Evolutionary conservation across 2,113 vertebrate species (phyloP), one percentile per base, ranked within the genome.

Genomic region (Zingel zingel): DNA sequence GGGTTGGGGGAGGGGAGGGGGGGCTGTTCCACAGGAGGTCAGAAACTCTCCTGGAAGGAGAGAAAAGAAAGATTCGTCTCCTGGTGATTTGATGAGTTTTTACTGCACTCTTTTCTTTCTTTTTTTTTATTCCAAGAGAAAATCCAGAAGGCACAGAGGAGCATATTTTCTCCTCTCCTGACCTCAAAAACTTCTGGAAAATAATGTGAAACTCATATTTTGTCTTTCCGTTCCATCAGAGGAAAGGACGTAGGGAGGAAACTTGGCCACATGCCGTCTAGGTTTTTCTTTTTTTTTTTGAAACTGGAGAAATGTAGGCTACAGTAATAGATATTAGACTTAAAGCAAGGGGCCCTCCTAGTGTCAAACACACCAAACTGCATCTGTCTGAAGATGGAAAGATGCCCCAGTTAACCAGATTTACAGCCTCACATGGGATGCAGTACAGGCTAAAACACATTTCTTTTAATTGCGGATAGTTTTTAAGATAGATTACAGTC

Each of bases 181-280:
- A 72, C 59, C 71, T 74, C 72, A 39, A n/a, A 81, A 86, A 82
- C 68, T 58, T 79, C 80, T 93, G 90, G 88, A 88, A 91, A 89
- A 89, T 75, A 85, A 84, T 85, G 54, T 82, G 25, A 88, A 70
- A 78, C 54, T 89, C 79, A 85, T 90, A 92, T 92, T 93, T 87
- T 78, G 74, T 88, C 83, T 89, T 86, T 91, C 85, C 79, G 82
- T 90, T 91, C 82, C 86, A 87, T 88, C 70, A 73, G 86, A 83
- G 82, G 86, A 79, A 79, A 77, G 33, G 78, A 90, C 61, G 66
- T 9, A 74, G 87, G 83, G 76, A 86, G 92, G 93, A 94, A 91
- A 93, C 77, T 92, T 94, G 94, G 91, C 84, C 58, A 14, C 13
- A 2, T 43, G 76, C 59, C 73, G 3, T 19, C 67, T 73, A 57